phyloP scores from a whole-genome alignment of 2,797 vertebrate genomes.

The Coreius guichenoti region DNA sequence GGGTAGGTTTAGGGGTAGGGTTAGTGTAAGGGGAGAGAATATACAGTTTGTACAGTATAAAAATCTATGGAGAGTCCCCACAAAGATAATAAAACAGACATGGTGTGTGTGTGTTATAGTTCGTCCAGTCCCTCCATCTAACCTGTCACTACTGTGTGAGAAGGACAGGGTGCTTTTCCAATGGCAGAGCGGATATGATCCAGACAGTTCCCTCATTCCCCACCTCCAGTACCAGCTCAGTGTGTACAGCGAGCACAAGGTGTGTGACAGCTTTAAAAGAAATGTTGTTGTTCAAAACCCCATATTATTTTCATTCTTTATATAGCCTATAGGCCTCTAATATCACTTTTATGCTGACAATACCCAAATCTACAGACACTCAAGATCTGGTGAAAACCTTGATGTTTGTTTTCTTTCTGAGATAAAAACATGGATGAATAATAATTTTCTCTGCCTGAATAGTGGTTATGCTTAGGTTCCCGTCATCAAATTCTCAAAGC shows the following conservation, averaged over 20 bases:
- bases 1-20: not conserved
- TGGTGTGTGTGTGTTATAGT: conserved; percentile 65
- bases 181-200: conserved; percentile 75
- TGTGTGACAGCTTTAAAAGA: not conserved
- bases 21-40: too few relatives aligned
- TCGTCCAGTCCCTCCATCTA: conserved; percentile 69
- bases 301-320: not conserved
- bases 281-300: not conserved
- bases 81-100: not conserved
- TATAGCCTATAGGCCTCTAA: too few relatives aligned
- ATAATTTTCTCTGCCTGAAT: not conserved
- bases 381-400: too few relatives aligned
- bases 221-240: conserved; percentile 68
- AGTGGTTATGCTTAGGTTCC: not conserved
- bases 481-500: not conserved
- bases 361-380: too few relatives aligned
- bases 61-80: not conserved
- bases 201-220: fast-evolving
- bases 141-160: conserved; percentile 65
- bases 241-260: conserved; percentile 54
- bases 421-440: not conserved
- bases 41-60: too few relatives aligned
- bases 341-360: too few relatives aligned
- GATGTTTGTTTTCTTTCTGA: not conserved
- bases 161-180: conserved; percentile 63